Evolutionary conservation across 2,888 invertebrate genomes (phyloP).

Genomic region (Tryphoninae sp.): DNA sequence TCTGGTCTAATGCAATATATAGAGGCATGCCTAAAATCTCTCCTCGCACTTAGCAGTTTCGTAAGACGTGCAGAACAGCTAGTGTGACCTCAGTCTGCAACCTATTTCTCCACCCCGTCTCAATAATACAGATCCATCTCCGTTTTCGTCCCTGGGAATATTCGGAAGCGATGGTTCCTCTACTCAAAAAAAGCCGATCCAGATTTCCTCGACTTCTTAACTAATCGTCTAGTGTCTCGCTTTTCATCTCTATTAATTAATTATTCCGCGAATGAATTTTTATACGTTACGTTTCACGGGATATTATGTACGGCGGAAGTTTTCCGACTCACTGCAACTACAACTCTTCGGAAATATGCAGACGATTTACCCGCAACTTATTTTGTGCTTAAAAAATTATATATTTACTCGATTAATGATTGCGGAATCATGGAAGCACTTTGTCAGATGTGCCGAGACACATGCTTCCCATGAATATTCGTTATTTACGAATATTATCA

Average conservation of each 20-base stretch:
- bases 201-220: conserved; percentile 2
- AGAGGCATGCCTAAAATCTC: not conserved
- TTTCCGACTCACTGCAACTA: no score
- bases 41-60: not conserved
- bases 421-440: no score
- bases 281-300: not conserved
- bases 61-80: not conserved
- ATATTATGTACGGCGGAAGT: not conserved
- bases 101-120: not conserved
- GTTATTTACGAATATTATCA: not conserved
- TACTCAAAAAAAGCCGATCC: conserved; percentile 10
- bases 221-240: not conserved
- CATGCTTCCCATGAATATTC: not conserved
- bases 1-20: conserved; percentile 7
- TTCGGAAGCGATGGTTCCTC: not conserved
- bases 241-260: no score
- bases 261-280: not conserved
- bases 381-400: no score
- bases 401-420: no score
- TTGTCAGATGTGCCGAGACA: no score
- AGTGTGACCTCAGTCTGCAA: not conserved
- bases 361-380: no score
- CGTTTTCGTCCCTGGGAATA: conserved; percentile 7
- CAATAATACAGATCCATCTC: not conserved
- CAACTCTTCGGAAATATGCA: no score